phyloP scores from a whole-genome alignment of 2,888 invertebrate species.

The Cryptocheilus praepositus region DNA sequence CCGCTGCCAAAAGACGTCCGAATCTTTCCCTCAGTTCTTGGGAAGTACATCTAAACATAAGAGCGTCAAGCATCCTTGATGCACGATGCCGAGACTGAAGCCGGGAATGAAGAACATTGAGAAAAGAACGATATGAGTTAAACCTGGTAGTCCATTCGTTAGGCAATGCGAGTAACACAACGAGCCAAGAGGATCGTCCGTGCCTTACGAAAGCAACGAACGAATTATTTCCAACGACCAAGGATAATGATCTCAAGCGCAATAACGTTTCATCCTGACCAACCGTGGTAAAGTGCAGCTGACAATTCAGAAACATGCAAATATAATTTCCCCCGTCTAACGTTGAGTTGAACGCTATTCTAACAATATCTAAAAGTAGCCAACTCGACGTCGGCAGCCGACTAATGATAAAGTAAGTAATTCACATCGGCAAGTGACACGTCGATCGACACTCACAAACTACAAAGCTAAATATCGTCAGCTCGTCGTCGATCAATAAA shows the following conservation, averaged over 20 bases:
- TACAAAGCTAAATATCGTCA: neutral
- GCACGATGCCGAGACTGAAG: slow-evolving; percentile 54
- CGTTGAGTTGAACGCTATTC: too few relatives aligned
- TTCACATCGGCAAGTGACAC: neutral
- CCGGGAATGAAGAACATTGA: slow-evolving; percentile 29
- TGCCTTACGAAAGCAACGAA: slow-evolving; percentile 47
- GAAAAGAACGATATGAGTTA: slow-evolving; percentile 33
- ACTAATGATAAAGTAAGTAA: neutral
- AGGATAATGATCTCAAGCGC: slow-evolving; percentile 51
- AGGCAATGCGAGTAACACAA: slow-evolving; percentile 44
- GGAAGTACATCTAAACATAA: neutral
- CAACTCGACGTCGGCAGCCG: neutral
- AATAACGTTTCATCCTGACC: slow-evolving; percentile 47
- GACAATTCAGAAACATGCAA: slow-evolving; percentile 45
- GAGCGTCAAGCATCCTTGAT: slow-evolving; percentile 36
- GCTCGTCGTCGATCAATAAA: neutral
- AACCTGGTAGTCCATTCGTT: slow-evolving; percentile 29
- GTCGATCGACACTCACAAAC: neutral
- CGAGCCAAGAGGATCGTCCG: slow-evolving; percentile 40
- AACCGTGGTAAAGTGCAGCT: slow-evolving; percentile 40
- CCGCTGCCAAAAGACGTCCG: too few relatives aligned
- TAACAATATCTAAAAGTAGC: too few relatives aligned
- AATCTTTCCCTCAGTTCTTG: neutral
- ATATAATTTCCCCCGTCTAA: neutral
- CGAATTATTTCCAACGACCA: slow-evolving; percentile 51